Evolutionary conservation across 2,888 invertebrate species (phyloP).

Genomic region (Prosapia bicincta): DNA sequence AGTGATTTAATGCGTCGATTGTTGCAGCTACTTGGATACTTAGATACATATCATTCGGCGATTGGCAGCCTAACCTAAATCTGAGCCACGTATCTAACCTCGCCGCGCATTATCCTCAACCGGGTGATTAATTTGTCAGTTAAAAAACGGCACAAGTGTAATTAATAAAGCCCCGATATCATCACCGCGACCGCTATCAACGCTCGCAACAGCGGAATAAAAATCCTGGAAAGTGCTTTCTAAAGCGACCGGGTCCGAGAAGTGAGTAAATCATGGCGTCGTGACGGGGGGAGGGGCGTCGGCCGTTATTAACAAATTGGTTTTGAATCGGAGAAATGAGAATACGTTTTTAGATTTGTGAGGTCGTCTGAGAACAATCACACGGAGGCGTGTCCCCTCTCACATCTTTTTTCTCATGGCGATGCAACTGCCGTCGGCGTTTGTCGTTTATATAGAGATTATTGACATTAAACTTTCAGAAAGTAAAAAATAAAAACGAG

Average conservation of each 20-base stretch:
- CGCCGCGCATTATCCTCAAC: neutral
- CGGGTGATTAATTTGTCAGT: constrained; percentile 20
- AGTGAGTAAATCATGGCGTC: constrained; percentile 15
- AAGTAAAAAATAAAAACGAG: too few relatives aligned
- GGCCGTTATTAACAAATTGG: constrained; percentile 26
- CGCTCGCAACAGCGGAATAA: neutral
- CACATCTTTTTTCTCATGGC: too few relatives aligned
- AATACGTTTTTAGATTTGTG: constrained; percentile 27
- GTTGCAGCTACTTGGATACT: neutral
- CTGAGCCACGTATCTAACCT: neutral
- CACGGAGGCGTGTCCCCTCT: constrained; percentile 4
- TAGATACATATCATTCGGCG: neutral
- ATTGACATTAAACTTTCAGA: neutral
- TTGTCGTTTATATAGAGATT: neutral
- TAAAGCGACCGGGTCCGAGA: constrained; percentile 9
- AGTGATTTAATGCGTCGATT: too few relatives aligned
- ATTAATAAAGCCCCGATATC: constrained; percentile 8
- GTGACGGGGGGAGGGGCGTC: constrained; percentile 11
- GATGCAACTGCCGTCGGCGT: neutral
- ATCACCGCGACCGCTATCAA: constrained; percentile 23
- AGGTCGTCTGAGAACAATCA: constrained; percentile 25
- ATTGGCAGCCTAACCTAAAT: neutral
- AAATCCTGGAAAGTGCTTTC: constrained; percentile 25
- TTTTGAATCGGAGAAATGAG: constrained; percentile 29
- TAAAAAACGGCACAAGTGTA: constrained; percentile 2